phyloP scores from a whole-genome alignment of 1,140 invertebrate species.

The Acromyrmex charruanus region DNA sequence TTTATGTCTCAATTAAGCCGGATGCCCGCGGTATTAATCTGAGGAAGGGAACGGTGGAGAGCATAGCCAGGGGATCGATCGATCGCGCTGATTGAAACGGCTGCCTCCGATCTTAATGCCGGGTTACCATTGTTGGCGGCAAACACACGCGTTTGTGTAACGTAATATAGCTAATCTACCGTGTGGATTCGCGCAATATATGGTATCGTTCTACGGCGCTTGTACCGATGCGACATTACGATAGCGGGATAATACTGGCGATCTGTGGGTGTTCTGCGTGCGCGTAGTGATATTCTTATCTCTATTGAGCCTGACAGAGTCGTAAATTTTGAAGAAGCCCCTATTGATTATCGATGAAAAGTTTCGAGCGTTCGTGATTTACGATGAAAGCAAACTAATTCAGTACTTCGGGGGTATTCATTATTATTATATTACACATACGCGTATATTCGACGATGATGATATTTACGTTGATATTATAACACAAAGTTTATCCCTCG shows the following conservation, averaged over 20 bases:
- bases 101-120: conserved; percentile 57
- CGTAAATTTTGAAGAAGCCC: conserved; percentile 26
- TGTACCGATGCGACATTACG: conserved; percentile 46
- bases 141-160: conserved; percentile 51
- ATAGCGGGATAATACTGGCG: conserved; percentile 46
- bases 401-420: background rate
- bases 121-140: conserved; percentile 53
- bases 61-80: conserved; percentile 37
- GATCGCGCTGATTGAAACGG: conserved; percentile 62
- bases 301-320: background rate
- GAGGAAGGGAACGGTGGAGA: background rate
- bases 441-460: background rate
- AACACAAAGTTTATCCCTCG: background rate
- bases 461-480: background rate
- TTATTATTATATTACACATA: background rate
- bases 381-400: background rate
- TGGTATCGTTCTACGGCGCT: conserved; percentile 4
- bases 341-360: conserved; percentile 45
- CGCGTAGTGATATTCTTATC: conserved; percentile 36
- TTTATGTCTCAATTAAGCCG: conserved; percentile 63
- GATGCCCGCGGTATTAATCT: conserved; percentile 55
- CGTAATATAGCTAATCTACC: conserved; percentile 56
- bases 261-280: conserved; percentile 13
- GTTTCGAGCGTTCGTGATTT: conserved; percentile 8
- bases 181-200: conserved; percentile 30